Percentiles rank a stretch among this genome's conserved stretches.
phyloP scores from a whole-genome alignment of 2,113 vertebrate species.

The Nycticorax nycticorax region DNA sequence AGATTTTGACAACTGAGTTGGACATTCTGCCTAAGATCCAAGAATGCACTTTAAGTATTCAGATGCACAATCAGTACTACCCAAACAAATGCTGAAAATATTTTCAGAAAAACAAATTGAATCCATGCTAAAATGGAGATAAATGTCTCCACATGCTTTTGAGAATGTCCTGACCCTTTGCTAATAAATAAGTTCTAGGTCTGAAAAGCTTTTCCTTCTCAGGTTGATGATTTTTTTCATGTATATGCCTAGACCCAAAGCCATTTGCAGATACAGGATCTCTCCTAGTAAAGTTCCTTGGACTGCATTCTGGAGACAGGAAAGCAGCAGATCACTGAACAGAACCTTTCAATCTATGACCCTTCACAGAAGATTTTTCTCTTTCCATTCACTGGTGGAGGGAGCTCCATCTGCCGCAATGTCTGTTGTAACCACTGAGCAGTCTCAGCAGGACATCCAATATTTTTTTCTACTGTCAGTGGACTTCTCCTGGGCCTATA shows the following conservation, averaged over 20 bases:
- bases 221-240: background rate
- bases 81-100: background rate
- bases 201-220: background rate
- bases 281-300: background rate
- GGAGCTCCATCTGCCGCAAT: background rate
- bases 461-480: background rate
- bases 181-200: background rate
- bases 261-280: background rate
- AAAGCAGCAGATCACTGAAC: background rate
- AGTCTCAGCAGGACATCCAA: background rate
- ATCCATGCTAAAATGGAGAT: background rate
- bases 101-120: background rate
- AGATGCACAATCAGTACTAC: background rate
- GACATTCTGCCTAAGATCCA: background rate
- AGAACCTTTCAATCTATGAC: background rate
- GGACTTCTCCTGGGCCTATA: background rate
- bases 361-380: background rate
- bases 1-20: background rate
- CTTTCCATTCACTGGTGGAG: background rate
- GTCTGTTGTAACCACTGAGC: background rate
- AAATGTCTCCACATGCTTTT: background rate
- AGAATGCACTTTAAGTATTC: background rate
- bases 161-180: background rate
- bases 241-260: background rate
- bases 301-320: background rate